phyloP scores from a whole-genome alignment of 1,140 invertebrate species.

The Drosophila orena region DNA sequence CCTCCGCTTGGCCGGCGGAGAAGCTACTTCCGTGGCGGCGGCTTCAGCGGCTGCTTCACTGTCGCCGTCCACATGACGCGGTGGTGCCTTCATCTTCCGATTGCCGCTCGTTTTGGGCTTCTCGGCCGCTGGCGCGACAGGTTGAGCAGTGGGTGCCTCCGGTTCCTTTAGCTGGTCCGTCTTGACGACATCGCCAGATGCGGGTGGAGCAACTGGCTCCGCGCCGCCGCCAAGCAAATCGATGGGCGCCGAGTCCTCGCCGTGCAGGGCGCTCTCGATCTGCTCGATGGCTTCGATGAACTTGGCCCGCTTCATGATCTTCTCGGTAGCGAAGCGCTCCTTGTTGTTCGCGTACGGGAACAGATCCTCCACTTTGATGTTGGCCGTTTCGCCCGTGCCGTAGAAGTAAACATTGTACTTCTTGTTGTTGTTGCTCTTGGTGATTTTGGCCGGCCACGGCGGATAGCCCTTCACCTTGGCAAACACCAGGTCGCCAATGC shows the following conservation, averaged over 20 bases:
- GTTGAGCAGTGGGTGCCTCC: not conserved
- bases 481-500: conserved; percentile 95
- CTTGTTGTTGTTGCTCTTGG: conserved; percentile 90
- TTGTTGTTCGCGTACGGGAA: conserved; percentile 74
- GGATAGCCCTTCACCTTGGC: conserved; percentile 98
- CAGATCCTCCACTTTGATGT: conserved; percentile 81
- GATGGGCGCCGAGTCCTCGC: conserved; percentile 83
- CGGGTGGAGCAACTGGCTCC: conserved; percentile 2
- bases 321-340: conserved; percentile 79
- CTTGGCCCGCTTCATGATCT: conserved; percentile 78
- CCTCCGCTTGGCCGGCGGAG: conserved; percentile 54
- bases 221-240: conserved; percentile 54
- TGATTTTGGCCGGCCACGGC: conserved; percentile 96
- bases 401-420: conserved; percentile 97
- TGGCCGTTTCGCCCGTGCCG: conserved; percentile 94
- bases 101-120: conserved; percentile 85
- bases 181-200: not conserved
- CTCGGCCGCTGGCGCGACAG: not conserved
- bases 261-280: conserved; percentile 77
- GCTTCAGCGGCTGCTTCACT: conserved; percentile 25
- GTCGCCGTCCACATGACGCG: conserved; percentile 85
- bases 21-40: conserved; percentile 17
- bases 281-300: conserved; percentile 83
- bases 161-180: not conserved
- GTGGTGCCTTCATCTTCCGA: conserved; percentile 90